Conservation (phyloP, 2,797 vertebrate species). For the Champsocephalus gunnari region DNA sequence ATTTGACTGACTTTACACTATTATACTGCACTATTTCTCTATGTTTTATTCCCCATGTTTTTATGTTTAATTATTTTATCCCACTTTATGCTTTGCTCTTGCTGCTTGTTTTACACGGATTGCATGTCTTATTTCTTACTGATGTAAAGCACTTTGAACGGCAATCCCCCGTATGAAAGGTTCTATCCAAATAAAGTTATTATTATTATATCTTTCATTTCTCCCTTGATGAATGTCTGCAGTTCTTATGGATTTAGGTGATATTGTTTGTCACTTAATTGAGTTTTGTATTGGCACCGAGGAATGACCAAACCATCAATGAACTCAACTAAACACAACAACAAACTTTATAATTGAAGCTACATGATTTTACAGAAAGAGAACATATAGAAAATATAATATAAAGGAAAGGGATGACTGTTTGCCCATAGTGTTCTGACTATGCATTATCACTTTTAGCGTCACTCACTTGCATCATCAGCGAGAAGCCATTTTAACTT, state of each 20-base stretch:
- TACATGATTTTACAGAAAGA: constrained; percentile 27
- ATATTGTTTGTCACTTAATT: constrained; percentile 28
- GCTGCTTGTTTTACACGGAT: no score
- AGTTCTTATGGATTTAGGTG: not conserved
- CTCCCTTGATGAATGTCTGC: not conserved
- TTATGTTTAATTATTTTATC: no score
- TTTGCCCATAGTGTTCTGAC: constrained; percentile 41
- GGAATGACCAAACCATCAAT: constrained; percentile 30
- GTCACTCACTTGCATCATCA: not conserved
- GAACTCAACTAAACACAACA: constrained; percentile 8
- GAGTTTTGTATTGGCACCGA: constrained; percentile 21
- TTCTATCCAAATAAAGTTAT: no score
- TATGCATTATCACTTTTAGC: constrained; percentile 40
- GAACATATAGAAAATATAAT: constrained; percentile 32
- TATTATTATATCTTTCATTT: not conserved
- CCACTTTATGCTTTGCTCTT: no score
- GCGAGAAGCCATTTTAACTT: not conserved
- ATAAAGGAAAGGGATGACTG: constrained; percentile 48
- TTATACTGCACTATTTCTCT: no score
- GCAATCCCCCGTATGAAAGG: no score
- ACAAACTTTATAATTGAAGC: constrained; percentile 26
- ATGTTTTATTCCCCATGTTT: no score
- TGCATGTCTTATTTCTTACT: no score
- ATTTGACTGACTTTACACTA: no score
- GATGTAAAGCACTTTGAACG: no score